Base-by-base conservation (phyloP, 2,888 invertebrate genomes). In the Orthosia gracilis region DNA sequence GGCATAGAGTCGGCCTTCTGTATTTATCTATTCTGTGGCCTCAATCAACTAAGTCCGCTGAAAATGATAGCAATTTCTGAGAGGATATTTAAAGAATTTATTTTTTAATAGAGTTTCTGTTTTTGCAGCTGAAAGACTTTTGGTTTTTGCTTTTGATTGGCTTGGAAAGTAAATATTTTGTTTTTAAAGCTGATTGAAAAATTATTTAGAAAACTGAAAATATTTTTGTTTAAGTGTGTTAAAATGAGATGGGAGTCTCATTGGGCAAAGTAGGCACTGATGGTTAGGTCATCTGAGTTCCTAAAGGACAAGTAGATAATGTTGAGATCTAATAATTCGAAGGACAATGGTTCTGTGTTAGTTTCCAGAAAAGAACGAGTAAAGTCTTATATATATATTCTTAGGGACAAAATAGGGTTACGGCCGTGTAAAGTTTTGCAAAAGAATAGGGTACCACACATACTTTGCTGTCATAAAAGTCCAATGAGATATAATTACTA, bases 81-180 rank as follows among this genome's bases (percentile, higher is more conserved):
- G 26, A 76, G 9, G 7, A 2, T 50, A 67, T 67, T 50, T 26
- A 23, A 26, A 23, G 23, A 21, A n/a, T 40, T 54, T 26, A 21
- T 49, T 76, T 76, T n/a, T 57, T 26, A 45, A 76, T 50, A 45
- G 45, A 66, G 11, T n/a, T 50, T 45, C 50, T 74, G 55, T 76
- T 65, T 50, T 76, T 40, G 18, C 15, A 49, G 23, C 49, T 54
- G 11, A 55, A 26, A 23, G 49, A 21, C 49, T 73, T 21, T 65
- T 45, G 63, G 64, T 55, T 18, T 55, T 18, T 49, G 40, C 13
- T 65, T 71, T 57, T n/a, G 47, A 55, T 64, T 17, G 47, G 9
- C 17, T 75, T 3, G 12, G 23, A 74, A 63, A 54, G 21, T 49
- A 55, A 75, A 55, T 75, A 65, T 66, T 73, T 65, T 45, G 54